Base-by-base conservation (phyloP, 2,797 vertebrate species). In the Staurois parvus region DNA sequence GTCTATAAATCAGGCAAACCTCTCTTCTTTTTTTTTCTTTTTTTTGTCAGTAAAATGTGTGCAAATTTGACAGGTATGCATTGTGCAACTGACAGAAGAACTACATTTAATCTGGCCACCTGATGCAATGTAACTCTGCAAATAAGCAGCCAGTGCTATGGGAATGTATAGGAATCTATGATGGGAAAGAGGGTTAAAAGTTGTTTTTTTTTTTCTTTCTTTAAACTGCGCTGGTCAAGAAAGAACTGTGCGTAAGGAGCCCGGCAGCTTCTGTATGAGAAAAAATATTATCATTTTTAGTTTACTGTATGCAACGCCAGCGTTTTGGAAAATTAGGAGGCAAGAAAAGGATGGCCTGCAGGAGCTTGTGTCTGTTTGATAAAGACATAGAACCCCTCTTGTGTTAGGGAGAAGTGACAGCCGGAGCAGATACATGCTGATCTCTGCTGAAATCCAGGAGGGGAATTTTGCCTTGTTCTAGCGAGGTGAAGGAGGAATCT, bases 321-420 rank as follows among this genome's bases (percentile, higher is more conserved):
- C 85, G 66, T 70, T 86, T 86, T 86, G 85, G 48, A 85, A 81
- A 81, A 86, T 86, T 81, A 73, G 59, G 76, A 84, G 76, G 81
- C 81, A 75, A 66, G 75, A 56, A 75, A 72, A 83, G 85, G 32
- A 82, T 82, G 81, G 81, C 81, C 85, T 79, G 81, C 85, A 87
- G 85, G 85, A 79, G 62, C 42, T 72, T 74, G 76, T 84, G 85
- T 84, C 85, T 79, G 85, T 84, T 87, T 84, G 79, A 87, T 83
- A 77, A 87, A 87, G 85, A 87, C 85, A 87, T 75, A 26, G 81
- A 87, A 62, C 69, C 76, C 69, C 59, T 79, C 62, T 77, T 21
- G 70, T 84, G 76, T 69, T 87, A 79, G 85, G 62, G 62, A 84
- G 85, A 87, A 73, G 85, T 87, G 85, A 87, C 85, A 87, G 81